Conservation (phyloP, 2,888 invertebrate species). For the Rhopalosiphum nymphaeae region DNA sequence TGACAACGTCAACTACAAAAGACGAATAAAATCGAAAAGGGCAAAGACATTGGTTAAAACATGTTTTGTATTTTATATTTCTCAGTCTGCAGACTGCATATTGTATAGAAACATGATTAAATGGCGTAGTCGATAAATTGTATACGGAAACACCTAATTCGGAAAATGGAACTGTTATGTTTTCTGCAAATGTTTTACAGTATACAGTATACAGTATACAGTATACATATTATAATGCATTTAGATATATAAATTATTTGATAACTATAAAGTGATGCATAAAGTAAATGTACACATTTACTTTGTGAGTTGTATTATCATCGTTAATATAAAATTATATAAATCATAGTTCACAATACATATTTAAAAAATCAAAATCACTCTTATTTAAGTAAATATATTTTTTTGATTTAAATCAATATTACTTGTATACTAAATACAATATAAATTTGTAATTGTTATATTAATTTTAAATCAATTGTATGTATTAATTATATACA, state of each 20-base stretch:
- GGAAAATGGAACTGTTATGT: conserved; percentile 55
- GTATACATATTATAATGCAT: not conserved
- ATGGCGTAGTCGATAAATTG: conserved; percentile 37
- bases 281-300: not conserved
- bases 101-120: conserved; percentile 32
- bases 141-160: conserved; percentile 23
- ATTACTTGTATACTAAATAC: not conserved
- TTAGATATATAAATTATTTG: not conserved
- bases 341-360: not conserved
- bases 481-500: fast-evolving
- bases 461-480: not conserved
- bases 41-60: not conserved
- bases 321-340: not conserved
- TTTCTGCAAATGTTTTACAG: conserved; percentile 6
- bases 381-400: not conserved
- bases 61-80: not conserved
- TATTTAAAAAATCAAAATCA: not conserved
- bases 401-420: not conserved
- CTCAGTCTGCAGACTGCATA: not conserved
- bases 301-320: not conserved
- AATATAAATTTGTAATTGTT: not conserved
- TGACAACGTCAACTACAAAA: not conserved
- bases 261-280: not conserved
- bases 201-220: not conserved
- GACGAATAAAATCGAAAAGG: conserved; percentile 6